Conservation (phyloP, 2,888 invertebrate genomes). For the Mythimna ferrago region DNA sequence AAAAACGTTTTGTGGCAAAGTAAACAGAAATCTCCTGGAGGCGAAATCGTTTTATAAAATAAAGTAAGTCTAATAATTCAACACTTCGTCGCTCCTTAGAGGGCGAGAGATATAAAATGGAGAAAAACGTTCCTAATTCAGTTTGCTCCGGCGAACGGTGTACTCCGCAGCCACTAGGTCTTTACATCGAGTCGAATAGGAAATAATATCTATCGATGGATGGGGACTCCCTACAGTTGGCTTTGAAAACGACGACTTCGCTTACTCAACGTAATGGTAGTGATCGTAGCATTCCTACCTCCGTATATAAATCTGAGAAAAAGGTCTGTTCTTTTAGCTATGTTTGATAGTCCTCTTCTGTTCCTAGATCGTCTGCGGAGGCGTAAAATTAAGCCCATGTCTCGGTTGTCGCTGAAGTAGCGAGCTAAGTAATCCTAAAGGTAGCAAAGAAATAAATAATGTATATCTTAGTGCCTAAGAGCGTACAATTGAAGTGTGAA, state of each 20-base stretch:
- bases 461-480: constrained; percentile 58
- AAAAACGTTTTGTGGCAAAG: constrained; percentile 80
- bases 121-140: constrained; percentile 89
- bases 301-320: constrained; percentile 61
- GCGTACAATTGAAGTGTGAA: constrained; percentile 69
- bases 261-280: constrained; percentile 73
- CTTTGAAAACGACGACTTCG: constrained; percentile 72
- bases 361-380: constrained; percentile 38
- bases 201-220: constrained; percentile 83
- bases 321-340: constrained; percentile 60
- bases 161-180: constrained; percentile 79
- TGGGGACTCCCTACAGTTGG: constrained; percentile 70
- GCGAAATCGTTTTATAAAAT: constrained; percentile 87
- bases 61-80: constrained; percentile 89
- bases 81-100: constrained; percentile 85
- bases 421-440: constrained; percentile 42
- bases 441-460: constrained; percentile 60
- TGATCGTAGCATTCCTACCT: constrained; percentile 56
- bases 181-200: constrained; percentile 75
- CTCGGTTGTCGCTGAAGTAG: constrained; percentile 45
- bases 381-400: constrained; percentile 54
- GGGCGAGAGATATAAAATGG: constrained; percentile 85
- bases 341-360: constrained; percentile 63
- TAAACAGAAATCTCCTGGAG: constrained; percentile 83
- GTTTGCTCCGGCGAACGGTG: constrained; percentile 83